Evolutionary conservation across 2,888 invertebrate species (phyloP).

Genomic region (Leistus spinibarbis): DNA sequence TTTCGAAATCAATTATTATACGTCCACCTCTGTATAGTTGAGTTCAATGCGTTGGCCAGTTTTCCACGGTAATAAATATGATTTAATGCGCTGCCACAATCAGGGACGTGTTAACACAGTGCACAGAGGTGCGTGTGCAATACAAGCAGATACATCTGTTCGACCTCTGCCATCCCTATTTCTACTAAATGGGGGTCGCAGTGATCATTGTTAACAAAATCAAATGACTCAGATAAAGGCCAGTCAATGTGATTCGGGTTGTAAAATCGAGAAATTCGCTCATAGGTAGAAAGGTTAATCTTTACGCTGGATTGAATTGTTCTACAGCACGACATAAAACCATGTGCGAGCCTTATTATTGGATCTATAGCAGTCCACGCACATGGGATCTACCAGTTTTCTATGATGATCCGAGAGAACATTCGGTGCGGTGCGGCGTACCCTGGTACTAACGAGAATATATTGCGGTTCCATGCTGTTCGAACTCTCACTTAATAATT

Average conservation of each 20-base stretch:
- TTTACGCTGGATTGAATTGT: constrained; percentile 7
- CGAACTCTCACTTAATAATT: constrained; percentile 14
- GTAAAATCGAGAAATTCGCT: constrained; percentile 8
- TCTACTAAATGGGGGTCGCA: constrained; percentile 5
- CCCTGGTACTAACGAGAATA: constrained; percentile 24
- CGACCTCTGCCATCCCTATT: neutral
- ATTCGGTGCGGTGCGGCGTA: neutral
- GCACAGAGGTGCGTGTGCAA: neutral
- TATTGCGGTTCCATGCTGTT: constrained; percentile 18
- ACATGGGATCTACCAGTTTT: constrained; percentile 1
- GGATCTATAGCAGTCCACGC: neutral
- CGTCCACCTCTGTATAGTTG: constrained; percentile 6
- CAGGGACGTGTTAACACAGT: constrained; percentile 34
- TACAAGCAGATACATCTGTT: constrained; percentile 32
- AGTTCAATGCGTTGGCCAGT: constrained; percentile 1
- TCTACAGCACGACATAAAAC: constrained; percentile 3
- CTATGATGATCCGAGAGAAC: neutral
- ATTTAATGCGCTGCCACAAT: constrained; percentile 34
- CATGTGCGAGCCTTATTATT: neutral
- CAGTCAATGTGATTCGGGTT: neutral
- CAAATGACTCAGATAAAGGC: constrained; percentile 12
- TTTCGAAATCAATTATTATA: constrained; percentile 33
- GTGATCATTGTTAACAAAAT: constrained; percentile 14
- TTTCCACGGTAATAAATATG: constrained; percentile 28
- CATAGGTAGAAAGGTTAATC: neutral